Base-by-base conservation (phyloP, 2,888 invertebrate genomes). In the Tubulanus polymorphus region DNA sequence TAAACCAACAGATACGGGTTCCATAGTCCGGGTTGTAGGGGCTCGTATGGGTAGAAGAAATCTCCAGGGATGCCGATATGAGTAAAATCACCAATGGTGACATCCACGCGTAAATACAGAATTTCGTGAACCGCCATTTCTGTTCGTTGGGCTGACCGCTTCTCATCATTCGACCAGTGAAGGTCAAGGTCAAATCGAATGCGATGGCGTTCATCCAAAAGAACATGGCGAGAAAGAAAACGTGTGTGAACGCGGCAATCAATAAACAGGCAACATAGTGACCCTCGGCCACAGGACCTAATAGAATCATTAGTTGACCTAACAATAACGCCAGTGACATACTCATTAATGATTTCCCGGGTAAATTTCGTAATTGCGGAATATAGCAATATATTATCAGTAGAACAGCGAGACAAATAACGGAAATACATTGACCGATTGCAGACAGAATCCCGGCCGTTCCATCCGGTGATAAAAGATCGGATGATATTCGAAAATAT, bases 181-280 rank as follows among this genome's bases (percentile, higher is more conserved):
- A 41, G 41, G 41, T 41, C 41, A 41, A 41, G 41, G 41, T 23
- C 41, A 41, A 23, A 41, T 41, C 41, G 20, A 41, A 41, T 20
- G 41, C 41, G 41, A 41, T 18, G 41, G 20, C 18, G 23, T 5
- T 20, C 41, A 41, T 41, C 41, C 41, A 41, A 23, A 18, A 41
- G 15, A 41, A 41, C 41, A 23, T 20, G 41, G 41, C 41, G 18
- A 41, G 15, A 23, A 8, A 41, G 41, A 41, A 41, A 23, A 20
- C 18, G 15, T 41, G 41, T 20, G 23, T 41, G 5, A 23, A 18
- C 6, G 23, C 41, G 41, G 41, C 41, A 23, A 41, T 41, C 20
- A 41, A 41, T 8, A 41, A 18, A 23, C 41, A 41, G 5, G 20
- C 41, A 20, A 18, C 41, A 23, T 15, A 23, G 20, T 41, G 41